Percentiles rank a stretch among this genome's conserved stretches.
phyloP scores from a whole-genome alignment of 2,113 vertebrate genomes.

The Heterochromis multidens region DNA sequence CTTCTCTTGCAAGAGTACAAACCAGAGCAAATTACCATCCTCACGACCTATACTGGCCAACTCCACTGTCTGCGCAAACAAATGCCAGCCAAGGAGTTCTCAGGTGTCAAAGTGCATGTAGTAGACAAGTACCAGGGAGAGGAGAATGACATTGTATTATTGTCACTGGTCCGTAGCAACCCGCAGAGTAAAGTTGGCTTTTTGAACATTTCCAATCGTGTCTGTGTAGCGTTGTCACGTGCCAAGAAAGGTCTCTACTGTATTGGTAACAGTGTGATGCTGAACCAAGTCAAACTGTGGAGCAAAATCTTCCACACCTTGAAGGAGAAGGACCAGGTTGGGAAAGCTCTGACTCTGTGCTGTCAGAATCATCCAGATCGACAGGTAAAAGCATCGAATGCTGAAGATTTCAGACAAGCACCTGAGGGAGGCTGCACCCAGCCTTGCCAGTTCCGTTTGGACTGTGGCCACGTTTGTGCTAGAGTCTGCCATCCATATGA shows the following conservation, averaged over 20 bases:
- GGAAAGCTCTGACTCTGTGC: constrained; percentile 75
- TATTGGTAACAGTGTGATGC: constrained; percentile 86
- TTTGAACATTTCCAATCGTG: constrained; percentile 87
- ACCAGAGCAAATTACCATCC: constrained; percentile 91
- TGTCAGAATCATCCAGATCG: constrained; percentile 91
- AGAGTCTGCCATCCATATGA: constrained; percentile 91
- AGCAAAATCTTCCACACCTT: constrained; percentile 85
- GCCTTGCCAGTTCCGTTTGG: constrained; percentile 86
- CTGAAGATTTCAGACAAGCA: constrained; percentile 80
- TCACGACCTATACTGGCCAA: constrained; percentile 92
- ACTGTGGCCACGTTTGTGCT: constrained; percentile 88
- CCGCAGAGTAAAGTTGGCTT: constrained; percentile 81
- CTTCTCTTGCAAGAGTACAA: constrained; percentile 86
- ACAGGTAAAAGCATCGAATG: constrained; percentile 70
- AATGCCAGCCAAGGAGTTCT: constrained; percentile 81
- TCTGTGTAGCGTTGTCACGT: constrained; percentile 92
- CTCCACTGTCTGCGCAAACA: constrained; percentile 84
- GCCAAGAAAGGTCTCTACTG: constrained; percentile 93
- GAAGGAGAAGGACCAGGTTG: constrained; percentile 75
- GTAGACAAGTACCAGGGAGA: constrained; percentile 98
- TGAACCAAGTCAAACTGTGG: constrained; percentile 85
- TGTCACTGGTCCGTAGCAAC: constrained; percentile 94
- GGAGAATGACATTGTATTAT: constrained; percentile 92
- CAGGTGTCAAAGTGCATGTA: constrained; percentile 88
- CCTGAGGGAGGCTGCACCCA: constrained; percentile 89